phyloP scores from a whole-genome alignment of 2,113 vertebrate species.

The Vicugna pacos region DNA sequence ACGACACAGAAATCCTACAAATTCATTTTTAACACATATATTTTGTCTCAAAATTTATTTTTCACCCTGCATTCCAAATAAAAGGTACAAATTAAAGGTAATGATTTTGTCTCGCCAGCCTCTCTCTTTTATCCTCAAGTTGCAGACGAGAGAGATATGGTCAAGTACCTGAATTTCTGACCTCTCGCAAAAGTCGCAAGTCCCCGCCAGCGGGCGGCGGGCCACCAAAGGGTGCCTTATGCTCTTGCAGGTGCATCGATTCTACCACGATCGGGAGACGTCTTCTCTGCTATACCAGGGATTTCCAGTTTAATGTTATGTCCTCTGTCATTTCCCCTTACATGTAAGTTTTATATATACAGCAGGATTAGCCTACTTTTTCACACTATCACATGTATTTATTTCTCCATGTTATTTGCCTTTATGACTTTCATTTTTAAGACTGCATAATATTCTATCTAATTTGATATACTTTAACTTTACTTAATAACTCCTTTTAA shows the following conservation, averaged over 20 bases:
- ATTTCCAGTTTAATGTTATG: neutral
- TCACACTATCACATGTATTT: neutral
- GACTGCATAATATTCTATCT: neutral
- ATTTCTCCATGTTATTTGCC: neutral
- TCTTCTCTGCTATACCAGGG: slow-evolving; percentile 18
- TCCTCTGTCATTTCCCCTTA: slow-evolving; percentile 6
- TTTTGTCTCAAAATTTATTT: slow-evolving; percentile 45
- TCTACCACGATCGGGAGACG: neutral
- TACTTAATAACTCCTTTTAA: neutral
- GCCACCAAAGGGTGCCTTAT: neutral
- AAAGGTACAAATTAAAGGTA: slow-evolving; percentile 28
- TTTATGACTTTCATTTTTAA: neutral
- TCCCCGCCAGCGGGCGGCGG: neutral
- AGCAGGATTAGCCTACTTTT: neutral
- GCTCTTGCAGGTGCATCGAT: neutral
- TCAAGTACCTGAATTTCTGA: slow-evolving; percentile 20
- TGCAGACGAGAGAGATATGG: neutral
- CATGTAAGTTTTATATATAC: neutral
- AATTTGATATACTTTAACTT: neutral
- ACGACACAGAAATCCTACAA: neutral
- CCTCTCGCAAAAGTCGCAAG: neutral
- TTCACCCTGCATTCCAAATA: slow-evolving; percentile 8
- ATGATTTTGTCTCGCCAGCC: neutral
- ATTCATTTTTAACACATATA: neutral
- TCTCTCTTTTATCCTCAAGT: neutral